phyloP scores from a whole-genome alignment of 2,888 invertebrate species.

The Sarcophaga rosellei region DNA sequence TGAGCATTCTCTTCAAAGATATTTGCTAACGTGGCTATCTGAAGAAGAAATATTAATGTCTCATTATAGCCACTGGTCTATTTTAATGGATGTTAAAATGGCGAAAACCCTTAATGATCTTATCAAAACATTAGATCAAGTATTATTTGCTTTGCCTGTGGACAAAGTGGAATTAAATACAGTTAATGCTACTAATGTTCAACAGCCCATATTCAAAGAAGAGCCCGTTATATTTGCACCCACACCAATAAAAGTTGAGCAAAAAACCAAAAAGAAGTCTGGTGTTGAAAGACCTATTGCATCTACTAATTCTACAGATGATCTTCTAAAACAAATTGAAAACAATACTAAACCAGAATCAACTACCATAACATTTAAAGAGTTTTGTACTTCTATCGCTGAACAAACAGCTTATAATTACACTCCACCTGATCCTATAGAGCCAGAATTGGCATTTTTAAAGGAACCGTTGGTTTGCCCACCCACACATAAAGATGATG shows the following conservation, averaged over 20 bases:
- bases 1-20: conserved; percentile 93
- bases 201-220: conserved; percentile 73
- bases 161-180: conserved; percentile 92
- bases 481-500: neutral
- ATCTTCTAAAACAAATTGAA: conserved; percentile 71
- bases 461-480: conserved; percentile 73
- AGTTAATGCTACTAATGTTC: conserved; percentile 2
- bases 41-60: conserved; percentile 84
- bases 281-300: conserved; percentile 78
- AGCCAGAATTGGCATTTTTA: conserved; percentile 75
- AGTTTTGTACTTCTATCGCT: conserved; percentile 50
- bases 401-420: conserved; percentile 1
- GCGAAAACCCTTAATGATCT: conserved; percentile 90
- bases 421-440: conserved; percentile 74
- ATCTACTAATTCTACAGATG: conserved; percentile 74
- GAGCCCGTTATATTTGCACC: conserved; percentile 89
- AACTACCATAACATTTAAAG: conserved; percentile 38
- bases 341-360: conserved; percentile 63
- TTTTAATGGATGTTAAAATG: conserved; percentile 90
- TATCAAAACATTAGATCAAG: conserved; percentile 92
- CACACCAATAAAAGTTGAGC: conserved; percentile 82
- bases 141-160: conserved; percentile 95
- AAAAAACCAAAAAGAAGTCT: conserved; percentile 66
- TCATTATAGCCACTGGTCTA: conserved; percentile 93
- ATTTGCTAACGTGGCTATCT: conserved; percentile 88